A percentile compares a stretch with the other conserved stretches of the same genome.
phyloP scores from a whole-genome alignment of 1,140 invertebrate species.

The Leucophenga varia region DNA sequence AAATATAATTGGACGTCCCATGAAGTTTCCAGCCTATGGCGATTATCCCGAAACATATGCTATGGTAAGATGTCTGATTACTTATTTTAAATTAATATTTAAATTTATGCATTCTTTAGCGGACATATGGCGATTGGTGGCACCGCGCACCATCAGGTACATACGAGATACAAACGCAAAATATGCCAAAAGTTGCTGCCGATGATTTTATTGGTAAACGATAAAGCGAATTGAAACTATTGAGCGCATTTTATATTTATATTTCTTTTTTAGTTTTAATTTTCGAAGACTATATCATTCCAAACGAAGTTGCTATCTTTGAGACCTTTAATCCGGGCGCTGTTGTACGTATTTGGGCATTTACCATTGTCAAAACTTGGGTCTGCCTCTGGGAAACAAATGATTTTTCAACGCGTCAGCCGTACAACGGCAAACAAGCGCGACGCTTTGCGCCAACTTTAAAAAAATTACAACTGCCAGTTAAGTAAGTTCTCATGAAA shows the following conservation, averaged over 20 bases:
- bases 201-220: slow-evolving; percentile 85
- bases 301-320: slow-evolving; percentile 75
- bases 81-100: not conserved
- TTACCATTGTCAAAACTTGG: slow-evolving; percentile 64
- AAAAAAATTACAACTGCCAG: slow-evolving; percentile 62
- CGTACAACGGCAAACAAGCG: slow-evolving; percentile 58
- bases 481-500: slow-evolving; percentile 62
- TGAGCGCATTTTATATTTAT: slow-evolving; percentile 11
- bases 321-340: slow-evolving; percentile 91
- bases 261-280: slow-evolving; percentile 64
- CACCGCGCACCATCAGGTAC: slow-evolving; percentile 71
- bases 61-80: slow-evolving; percentile 66
- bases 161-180: slow-evolving; percentile 72
- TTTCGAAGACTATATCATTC: slow-evolving; percentile 75
- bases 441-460: slow-evolving; percentile 77
- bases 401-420: slow-evolving; percentile 33
- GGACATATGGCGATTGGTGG: slow-evolving; percentile 91
- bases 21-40: slow-evolving; percentile 83
- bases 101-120: slow-evolving; percentile 60
- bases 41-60: slow-evolving; percentile 88
- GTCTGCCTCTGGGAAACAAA: slow-evolving; percentile 74
- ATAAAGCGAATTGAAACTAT: too few relatives aligned
- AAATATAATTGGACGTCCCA: slow-evolving; percentile 80
- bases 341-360: slow-evolving; percentile 79
- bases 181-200: slow-evolving; percentile 66